phyloP scores from a whole-genome alignment of 2,113 vertebrate species.

The Prinia subflava region DNA sequence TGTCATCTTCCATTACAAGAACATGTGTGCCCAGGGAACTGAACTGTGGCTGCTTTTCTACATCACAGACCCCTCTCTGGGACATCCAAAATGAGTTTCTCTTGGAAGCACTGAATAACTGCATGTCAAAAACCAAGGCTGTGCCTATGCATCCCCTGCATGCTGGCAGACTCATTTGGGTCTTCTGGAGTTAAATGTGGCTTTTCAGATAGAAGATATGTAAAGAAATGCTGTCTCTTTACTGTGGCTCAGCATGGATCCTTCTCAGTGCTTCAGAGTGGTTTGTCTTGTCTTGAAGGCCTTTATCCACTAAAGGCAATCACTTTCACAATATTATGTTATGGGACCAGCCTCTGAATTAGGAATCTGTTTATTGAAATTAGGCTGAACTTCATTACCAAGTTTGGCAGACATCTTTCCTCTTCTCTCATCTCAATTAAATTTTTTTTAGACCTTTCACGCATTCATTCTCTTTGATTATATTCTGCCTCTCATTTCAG shows the following conservation, averaged over 20 bases:
- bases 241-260: fast-evolving
- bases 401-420: neutral
- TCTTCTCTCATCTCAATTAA: neutral
- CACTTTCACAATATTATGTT: neutral
- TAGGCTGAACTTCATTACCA: neutral
- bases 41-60: neutral
- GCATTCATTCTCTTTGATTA: neutral
- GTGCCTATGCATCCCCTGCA: neutral
- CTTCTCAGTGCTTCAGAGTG: neutral
- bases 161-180: fast-evolving
- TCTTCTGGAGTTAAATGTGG: neutral
- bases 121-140: neutral
- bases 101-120: neutral
- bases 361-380: neutral
- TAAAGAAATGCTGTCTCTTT: neutral
- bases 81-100: neutral
- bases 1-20: neutral
- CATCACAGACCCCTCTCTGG: neutral
- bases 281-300: neutral
- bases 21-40: neutral
- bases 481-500: neutral
- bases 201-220: neutral
- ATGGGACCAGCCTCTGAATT: neutral
- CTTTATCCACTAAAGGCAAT: neutral
- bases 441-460: neutral